Conservation (phyloP, 2,113 vertebrate genomes). For the Pterophyllum scalare region DNA sequence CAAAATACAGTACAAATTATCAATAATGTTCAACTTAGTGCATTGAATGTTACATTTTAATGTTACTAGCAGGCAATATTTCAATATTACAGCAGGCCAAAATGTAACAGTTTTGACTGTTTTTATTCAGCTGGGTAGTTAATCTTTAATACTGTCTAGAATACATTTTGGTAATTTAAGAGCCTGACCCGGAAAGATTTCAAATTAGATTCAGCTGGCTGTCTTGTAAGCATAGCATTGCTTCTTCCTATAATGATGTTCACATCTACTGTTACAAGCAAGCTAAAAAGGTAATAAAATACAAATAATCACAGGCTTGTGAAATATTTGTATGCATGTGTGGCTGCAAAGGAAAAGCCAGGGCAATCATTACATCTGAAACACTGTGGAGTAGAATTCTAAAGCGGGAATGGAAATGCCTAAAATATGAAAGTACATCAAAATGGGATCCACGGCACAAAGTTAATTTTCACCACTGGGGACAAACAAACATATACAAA, state of each 20-base stretch:
- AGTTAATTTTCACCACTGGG: background rate
- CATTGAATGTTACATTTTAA: background rate
- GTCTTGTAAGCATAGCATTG: background rate
- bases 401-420: background rate
- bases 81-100: background rate
- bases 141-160: slow-evolving; percentile 11
- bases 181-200: background rate
- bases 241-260: background rate
- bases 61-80: background rate
- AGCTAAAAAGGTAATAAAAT: slow-evolving; percentile 11
- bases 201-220: background rate
- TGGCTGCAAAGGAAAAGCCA: background rate
- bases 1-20: background rate
- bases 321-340: background rate
- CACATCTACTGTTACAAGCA: background rate
- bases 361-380: background rate
- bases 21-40: background rate
- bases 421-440: slow-evolving; percentile 15
- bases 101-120: background rate
- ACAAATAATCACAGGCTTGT: background rate
- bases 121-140: background rate
- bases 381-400: background rate
- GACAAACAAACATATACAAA: background rate
- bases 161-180: background rate
- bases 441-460: background rate